Evolutionary conservation across 2,888 invertebrate species (phyloP), one percentile per base, ranked within the genome.

Genomic region (Stenurella melanura): DNA sequence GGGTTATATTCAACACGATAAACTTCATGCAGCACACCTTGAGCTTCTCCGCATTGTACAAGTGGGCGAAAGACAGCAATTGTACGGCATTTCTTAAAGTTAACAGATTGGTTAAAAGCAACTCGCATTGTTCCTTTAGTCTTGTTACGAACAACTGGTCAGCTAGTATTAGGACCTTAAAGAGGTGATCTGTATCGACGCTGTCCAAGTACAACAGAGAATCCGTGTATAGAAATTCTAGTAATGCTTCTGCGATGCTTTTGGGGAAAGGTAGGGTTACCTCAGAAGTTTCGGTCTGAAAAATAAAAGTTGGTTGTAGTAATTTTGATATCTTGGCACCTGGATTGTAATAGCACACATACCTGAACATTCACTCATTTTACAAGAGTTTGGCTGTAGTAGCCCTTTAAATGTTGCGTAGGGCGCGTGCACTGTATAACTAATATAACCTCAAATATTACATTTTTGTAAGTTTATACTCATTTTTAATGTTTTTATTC

Each of bases 221-320:
- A 86, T 95, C 94, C 0, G 93, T 93, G 87, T 97, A 97, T 0
- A 96, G 89, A 86, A 93, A 96, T 80, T 95, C 93, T 10, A 97
- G 89, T 1, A 96, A 91, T 0, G 94, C 92, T 75, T 92, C 89
- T 80, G 96, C 89, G 38, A 93, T 91, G 67, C 91, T 90, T 74
- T 91, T 90, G 80, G 92, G 91, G 72, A 94, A 91, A 17, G 94
- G 93, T 26, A 95, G 86, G 0, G 90, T 80, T n/a, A 87, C 81
- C 72, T 78, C 80, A 7, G 83, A 78, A 1, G 79, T 81, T 74
- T 83, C 80, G 34, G 72, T 79, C 86, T 87, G 72, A 26, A 84
- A 83, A 75, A 74, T 70, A 61, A 73, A 42, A 34, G 2, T 5
- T 17, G 15, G 11, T 64, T 26, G 4, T 26, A 4, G 21, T 26